Evolutionary conservation across 1,140 invertebrate species (phyloP).

Genomic region (Druon quercuslanigerum): DNA sequence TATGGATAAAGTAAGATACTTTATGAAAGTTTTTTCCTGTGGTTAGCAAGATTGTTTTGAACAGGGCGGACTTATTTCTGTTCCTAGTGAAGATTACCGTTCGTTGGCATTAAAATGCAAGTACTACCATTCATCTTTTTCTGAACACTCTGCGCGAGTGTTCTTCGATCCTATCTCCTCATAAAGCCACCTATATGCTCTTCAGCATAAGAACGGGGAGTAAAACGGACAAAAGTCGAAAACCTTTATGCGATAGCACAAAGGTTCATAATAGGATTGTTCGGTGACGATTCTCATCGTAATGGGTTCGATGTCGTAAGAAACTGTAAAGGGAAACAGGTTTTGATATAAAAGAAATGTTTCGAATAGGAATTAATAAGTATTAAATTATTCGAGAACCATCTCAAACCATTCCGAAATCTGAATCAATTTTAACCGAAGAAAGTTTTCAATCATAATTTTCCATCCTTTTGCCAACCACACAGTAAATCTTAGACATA

Average conservation of each 20-base stretch:
- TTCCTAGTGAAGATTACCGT: conserved; percentile 20
- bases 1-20: too few relatives aligned
- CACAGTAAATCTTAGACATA: too few relatives aligned
- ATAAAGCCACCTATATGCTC: background rate
- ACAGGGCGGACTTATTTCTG: conserved; percentile 18
- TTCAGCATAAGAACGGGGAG: background rate
- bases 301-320: background rate
- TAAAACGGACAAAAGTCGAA: background rate
- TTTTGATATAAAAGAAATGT: too few relatives aligned
- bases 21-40: too few relatives aligned
- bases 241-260: background rate
- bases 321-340: background rate
- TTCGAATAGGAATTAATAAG: too few relatives aligned
- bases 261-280: conserved; percentile 14
- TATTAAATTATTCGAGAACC: too few relatives aligned
- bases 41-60: conserved; percentile 5
- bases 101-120: conserved; percentile 29
- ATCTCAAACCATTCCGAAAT: too few relatives aligned
- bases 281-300: background rate
- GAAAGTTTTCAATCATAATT: too few relatives aligned
- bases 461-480: too few relatives aligned
- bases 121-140: conserved; percentile 29
- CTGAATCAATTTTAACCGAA: too few relatives aligned
- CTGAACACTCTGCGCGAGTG: conserved; percentile 28
- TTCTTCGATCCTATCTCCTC: conserved; percentile 16